Percentiles rank a stretch among this genome's conserved stretches.
These are phyloP conservation scores for Chromis chromis DNA, from an alignment of 2,797 vertebrate genomes.

Conservation along the genomic window DNA sequence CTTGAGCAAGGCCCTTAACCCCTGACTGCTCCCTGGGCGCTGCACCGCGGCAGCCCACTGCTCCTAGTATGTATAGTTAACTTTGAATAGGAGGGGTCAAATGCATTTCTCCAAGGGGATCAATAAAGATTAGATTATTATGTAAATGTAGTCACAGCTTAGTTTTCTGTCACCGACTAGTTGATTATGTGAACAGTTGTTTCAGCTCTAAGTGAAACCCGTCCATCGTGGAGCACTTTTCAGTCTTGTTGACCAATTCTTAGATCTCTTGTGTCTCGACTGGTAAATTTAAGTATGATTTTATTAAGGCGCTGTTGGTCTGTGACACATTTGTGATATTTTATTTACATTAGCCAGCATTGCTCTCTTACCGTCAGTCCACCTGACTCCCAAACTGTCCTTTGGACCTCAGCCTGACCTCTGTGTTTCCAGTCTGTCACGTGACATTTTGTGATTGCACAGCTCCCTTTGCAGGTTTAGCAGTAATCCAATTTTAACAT, in stretches of 20 bases:
- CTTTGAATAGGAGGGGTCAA: no score
- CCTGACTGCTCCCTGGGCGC: no score
- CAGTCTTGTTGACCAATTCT: background rate
- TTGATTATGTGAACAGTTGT: background rate
- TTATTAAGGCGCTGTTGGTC: background rate
- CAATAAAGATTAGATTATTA: no score
- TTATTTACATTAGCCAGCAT: background rate
- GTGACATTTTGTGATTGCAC: conserved; percentile 35
- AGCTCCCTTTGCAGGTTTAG: conserved; percentile 10
- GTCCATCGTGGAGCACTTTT: background rate
- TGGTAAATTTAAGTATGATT: background rate
- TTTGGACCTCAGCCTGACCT: conserved; percentile 7
- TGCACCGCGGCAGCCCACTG: no score
- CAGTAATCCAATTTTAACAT: conserved; percentile 35
- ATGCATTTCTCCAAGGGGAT: no score
- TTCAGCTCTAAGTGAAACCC: background rate
- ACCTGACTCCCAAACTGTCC: background rate
- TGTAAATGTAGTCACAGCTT: background rate
- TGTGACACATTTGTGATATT: background rate
- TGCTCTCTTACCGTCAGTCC: background rate
- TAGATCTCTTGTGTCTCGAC: background rate
- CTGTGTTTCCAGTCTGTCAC: conserved; percentile 20
- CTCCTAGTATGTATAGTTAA: no score
- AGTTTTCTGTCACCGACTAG: background rate
- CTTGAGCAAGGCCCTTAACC: no score